Percentiles rank a stretch among this genome's conserved stretches.
Conservation (phyloP, 2,888 invertebrate species). For the Exephanes ischioxanthus region DNA sequence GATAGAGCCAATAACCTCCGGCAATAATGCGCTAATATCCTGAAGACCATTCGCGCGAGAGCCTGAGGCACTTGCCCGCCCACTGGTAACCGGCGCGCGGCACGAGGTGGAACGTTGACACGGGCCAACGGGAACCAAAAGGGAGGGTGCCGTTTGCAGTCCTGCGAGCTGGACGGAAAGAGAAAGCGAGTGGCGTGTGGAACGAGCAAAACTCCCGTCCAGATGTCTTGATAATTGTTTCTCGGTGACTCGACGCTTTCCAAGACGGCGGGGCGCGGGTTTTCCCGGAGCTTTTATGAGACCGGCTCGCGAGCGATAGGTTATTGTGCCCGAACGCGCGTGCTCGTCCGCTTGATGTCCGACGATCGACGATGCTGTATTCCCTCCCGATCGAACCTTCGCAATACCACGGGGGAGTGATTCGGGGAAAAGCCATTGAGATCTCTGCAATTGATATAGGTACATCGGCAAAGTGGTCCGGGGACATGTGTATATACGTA, state of each 20-base stretch:
- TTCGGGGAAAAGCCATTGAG: neutral
- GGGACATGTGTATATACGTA: neutral
- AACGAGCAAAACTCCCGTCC: slow-evolving; percentile 62
- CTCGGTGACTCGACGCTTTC: slow-evolving; percentile 69
- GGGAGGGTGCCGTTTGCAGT: slow-evolving; percentile 32
- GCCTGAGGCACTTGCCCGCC: slow-evolving; percentile 69
- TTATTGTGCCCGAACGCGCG: slow-evolving; percentile 33
- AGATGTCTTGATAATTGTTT: slow-evolving; percentile 74
- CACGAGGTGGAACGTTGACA: slow-evolving; percentile 15
- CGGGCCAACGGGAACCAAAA: slow-evolving; percentile 30
- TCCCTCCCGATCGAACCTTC: neutral
- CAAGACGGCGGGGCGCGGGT: slow-evolving; percentile 30
- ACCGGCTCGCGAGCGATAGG: slow-evolving; percentile 20
- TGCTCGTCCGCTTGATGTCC: neutral
- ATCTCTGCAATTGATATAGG: neutral
- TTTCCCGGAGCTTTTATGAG: slow-evolving; percentile 57
- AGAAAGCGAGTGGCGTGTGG: slow-evolving; percentile 9
- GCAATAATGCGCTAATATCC: slow-evolving; percentile 83
- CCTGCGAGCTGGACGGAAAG: slow-evolving; percentile 1
- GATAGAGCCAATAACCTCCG: slow-evolving; percentile 81
- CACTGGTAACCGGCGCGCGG: slow-evolving; percentile 39
- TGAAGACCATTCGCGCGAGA: slow-evolving; percentile 81
- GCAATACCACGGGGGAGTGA: neutral
- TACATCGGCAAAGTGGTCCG: neutral
- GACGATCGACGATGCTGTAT: neutral